These are phyloP conservation scores for Progne subis DNA, from an alignment of 2,113 vertebrate species.

Conservation along the genomic window DNA sequence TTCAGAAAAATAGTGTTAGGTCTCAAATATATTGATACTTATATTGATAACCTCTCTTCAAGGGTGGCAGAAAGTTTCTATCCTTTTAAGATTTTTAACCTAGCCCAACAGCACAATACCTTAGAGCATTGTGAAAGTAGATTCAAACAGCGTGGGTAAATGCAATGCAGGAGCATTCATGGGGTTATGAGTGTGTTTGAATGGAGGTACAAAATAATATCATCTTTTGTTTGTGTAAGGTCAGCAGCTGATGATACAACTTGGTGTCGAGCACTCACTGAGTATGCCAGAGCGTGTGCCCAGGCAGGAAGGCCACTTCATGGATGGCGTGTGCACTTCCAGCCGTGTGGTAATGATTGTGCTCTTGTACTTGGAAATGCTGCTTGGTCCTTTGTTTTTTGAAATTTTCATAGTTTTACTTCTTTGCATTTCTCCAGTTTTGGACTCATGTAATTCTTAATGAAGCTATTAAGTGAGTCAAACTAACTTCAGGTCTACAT, in stretches of 20 bases:
- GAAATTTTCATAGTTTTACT: neutral
- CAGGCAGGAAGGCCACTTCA: slow-evolving; percentile 89
- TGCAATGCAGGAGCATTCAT: neutral
- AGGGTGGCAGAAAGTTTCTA: neutral
- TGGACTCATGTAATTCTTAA: fast-evolving
- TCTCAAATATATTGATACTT: neutral
- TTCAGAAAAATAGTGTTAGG: neutral
- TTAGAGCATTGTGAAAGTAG: neutral
- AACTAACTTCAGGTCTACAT: neutral
- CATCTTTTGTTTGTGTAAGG: slow-evolving; percentile 70
- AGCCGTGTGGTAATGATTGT: slow-evolving; percentile 85
- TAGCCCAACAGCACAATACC: neutral
- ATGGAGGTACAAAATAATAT: neutral
- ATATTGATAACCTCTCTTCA: neutral
- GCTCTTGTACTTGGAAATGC: neutral
- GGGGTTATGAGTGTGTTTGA: neutral
- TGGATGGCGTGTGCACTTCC: slow-evolving; percentile 84
- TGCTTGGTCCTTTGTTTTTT: neutral
- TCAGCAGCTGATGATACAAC: slow-evolving; percentile 79
- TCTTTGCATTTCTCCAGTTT: neutral
- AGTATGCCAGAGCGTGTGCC: slow-evolving; percentile 91
- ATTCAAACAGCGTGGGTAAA: neutral
- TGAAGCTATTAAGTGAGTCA: neutral
- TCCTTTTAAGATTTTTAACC: neutral
- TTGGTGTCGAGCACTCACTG: slow-evolving; percentile 89